Base-by-base conservation (phyloP, 2,888 invertebrate genomes). In the Colostygia pectinataria region DNA sequence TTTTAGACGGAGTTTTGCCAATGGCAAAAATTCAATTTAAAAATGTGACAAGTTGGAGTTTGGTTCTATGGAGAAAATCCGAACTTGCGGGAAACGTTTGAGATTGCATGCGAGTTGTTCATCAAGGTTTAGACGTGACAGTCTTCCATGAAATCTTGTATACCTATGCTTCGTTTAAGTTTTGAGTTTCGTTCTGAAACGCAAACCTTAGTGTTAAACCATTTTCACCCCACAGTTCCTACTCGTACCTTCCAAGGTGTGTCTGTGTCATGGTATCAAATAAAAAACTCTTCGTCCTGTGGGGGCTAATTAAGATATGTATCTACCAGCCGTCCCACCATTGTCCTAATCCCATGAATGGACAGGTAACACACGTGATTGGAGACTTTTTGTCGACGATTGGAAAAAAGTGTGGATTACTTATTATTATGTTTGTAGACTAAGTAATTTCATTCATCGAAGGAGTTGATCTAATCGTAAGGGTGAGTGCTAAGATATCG, bases 271-370 rank as follows among this genome's bases (percentile, higher is more conserved):
- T 77, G 80, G 77, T 71, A 69, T 68, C 59, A 63, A 75, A 73
- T 20, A 33, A 63, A 81, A 81, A 80, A 74, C 72, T 69, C 71
- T 70, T 74, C 88, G 77, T 77, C 84, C 77, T 90, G 90, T 90
- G 90, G 65, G 90, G 90, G 77, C 88, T 88, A 89, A 90, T 90
- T 90, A 90, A 89, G 90, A 90, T 90, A 87, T 89, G 88, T 85
- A 87, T 86, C 80, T 85, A 83, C 84, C 79, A 80, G 82, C 77
- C 67, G 74, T 68, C 87, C 85, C 87, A 83, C 78, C 76, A 76
- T 77, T 78, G 77, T 52, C 43, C 54, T 48, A 52, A 47, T 48
- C 48, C 38, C 48, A 52, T 52, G 52, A 52, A 52, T 52, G 52
- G 52, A 52, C 52, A 46, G 46, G 50, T 28, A 41, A 50, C 51